Conservation (phyloP, 2,888 invertebrate species). For the Drosophila aldrichi region DNA sequence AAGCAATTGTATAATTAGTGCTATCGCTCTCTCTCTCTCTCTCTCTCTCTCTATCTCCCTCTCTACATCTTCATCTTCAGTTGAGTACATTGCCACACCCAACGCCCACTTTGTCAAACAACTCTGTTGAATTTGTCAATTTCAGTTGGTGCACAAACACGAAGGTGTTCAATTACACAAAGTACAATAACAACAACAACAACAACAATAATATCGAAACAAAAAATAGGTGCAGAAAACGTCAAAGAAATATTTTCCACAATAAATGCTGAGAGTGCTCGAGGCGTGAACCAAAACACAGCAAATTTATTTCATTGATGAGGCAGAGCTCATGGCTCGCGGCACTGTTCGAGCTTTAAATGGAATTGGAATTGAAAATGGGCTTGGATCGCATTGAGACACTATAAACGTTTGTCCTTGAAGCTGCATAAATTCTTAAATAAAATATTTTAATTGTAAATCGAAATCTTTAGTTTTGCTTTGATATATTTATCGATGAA, state of each 20-base stretch:
- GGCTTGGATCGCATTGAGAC: not conserved
- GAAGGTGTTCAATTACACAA: constrained; percentile 77
- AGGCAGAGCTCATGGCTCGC: constrained; percentile 23
- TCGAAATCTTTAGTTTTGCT: not conserved
- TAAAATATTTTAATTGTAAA: not conserved
- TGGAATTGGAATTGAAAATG: constrained; percentile 14
- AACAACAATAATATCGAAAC: not conserved
- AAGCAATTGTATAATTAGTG: constrained; percentile 65
- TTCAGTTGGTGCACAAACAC: constrained; percentile 50
- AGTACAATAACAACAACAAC: constrained; percentile 28
- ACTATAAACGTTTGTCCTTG: constrained; percentile 1
- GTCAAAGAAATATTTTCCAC: constrained; percentile 49
- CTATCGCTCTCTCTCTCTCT: not conserved
- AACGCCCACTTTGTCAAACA: constrained; percentile 34
- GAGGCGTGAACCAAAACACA: constrained; percentile 40
- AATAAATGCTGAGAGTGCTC: constrained; percentile 33
- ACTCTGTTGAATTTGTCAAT: constrained; percentile 53
- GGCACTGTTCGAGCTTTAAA: constrained; percentile 22
- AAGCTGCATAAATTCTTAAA: not conserved
- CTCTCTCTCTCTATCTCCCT: not conserved
- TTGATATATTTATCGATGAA: not conserved
- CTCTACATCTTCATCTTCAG: constrained; percentile 12
- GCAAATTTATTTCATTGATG: constrained; percentile 41
- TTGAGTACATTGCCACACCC: constrained; percentile 41
- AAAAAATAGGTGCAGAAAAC: constrained; percentile 35